Evolutionary conservation across 2,797 vertebrate genomes (phyloP).

Genomic region (Sitta carolinensis): DNA sequence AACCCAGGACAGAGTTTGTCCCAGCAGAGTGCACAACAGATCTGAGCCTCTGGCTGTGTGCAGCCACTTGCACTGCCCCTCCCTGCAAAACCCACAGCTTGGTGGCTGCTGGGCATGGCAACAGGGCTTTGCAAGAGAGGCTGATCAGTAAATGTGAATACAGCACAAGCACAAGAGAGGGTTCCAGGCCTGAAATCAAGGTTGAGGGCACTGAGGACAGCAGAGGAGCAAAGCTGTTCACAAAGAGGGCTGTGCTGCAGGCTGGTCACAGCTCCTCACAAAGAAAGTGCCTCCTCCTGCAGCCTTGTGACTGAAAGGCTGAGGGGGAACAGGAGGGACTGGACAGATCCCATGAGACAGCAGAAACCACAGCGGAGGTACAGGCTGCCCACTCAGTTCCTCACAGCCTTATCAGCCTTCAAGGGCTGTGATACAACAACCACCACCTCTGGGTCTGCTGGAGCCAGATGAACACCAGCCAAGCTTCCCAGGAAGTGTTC

Average conservation of each 20-base stretch:
- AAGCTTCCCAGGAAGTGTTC: conserved; percentile 25
- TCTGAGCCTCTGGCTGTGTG: background rate
- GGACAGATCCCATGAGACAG: background rate
- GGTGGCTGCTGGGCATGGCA: background rate
- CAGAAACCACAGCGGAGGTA: background rate
- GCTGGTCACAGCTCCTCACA: background rate
- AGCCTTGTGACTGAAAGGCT: background rate
- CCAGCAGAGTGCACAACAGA: background rate
- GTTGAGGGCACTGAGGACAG: background rate
- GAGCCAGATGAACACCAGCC: conserved; percentile 8
- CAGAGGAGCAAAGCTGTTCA: background rate
- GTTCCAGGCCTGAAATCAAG: background rate
- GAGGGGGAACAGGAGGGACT: background rate
- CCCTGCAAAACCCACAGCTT: background rate
- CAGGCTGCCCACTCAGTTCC: background rate
- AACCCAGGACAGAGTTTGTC: background rate
- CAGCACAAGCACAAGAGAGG: background rate
- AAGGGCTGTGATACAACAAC: background rate
- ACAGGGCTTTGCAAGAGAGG: background rate
- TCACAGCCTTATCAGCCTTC: background rate
- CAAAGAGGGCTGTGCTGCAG: background rate
- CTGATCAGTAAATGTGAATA: background rate
- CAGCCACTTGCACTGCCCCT: background rate
- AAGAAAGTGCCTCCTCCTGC: background rate
- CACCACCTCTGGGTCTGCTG: background rate